Conservation (phyloP, 1,140 invertebrate genomes). For the Eciton burchellii region DNA sequence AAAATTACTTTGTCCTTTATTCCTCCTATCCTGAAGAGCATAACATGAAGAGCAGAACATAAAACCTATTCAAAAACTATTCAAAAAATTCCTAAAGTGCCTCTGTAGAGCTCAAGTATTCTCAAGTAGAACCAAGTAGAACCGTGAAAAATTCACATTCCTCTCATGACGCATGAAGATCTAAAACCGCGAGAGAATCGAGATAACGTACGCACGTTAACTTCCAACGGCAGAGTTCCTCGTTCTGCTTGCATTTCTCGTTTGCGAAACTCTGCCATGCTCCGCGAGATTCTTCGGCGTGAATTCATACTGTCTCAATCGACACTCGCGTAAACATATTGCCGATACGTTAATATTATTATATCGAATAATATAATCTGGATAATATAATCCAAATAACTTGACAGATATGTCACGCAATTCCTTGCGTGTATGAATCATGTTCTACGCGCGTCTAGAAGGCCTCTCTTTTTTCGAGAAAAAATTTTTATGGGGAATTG, state of each 20-base stretch:
- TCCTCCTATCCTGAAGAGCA: neutral
- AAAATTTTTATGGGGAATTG: slow-evolving; percentile 32
- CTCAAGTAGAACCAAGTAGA: neutral
- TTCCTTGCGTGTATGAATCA: neutral
- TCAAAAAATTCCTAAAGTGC: slow-evolving; percentile 7
- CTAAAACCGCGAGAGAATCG: slow-evolving; percentile 4
- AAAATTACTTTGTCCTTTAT: slow-evolving; percentile 8
- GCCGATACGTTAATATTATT: neutral
- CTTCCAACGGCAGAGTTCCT: slow-evolving; percentile 53
- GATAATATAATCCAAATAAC: neutral
- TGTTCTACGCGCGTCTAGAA: neutral
- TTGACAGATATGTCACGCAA: neutral
- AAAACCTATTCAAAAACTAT: slow-evolving; percentile 12
- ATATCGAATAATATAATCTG: neutral
- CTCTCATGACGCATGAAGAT: neutral
- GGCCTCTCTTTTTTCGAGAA: neutral
- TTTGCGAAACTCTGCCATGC: slow-evolving; percentile 81
- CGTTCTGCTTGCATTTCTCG: slow-evolving; percentile 82
- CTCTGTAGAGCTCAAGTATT: too few relatives aligned
- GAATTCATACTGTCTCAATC: slow-evolving; percentile 9
- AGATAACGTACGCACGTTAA: slow-evolving; percentile 55
- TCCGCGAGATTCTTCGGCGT: neutral
- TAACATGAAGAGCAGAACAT: too few relatives aligned
- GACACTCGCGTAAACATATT: neutral
- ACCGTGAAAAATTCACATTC: slow-evolving; percentile 14